Evolutionary conservation across 2,888 invertebrate genomes (phyloP).

Genomic region (Geophilus truncorum): DNA sequence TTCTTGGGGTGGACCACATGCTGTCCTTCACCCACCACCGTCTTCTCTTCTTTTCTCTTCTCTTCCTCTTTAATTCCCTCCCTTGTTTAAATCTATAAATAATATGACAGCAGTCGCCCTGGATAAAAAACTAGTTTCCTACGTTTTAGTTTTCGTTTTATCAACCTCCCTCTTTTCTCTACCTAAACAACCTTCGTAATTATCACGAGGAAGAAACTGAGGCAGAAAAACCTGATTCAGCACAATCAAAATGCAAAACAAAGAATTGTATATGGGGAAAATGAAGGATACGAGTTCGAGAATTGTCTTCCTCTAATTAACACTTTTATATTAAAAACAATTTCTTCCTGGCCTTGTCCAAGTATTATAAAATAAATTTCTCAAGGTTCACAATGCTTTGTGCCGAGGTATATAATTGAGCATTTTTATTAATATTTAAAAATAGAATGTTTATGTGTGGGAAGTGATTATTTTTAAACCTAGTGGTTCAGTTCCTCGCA

Average conservation of each 20-base stretch:
- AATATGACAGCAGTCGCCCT: background rate
- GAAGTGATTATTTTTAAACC: no score
- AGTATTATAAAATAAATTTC: background rate
- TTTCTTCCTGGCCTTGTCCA: slow-evolving; percentile 10
- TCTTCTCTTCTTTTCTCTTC: background rate
- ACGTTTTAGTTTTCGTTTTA: background rate
- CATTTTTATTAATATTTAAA: no score
- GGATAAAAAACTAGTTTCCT: slow-evolving; percentile 1
- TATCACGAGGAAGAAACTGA: slow-evolving; percentile 23
- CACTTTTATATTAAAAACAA: background rate
- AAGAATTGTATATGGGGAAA: background rate
- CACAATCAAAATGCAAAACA: background rate
- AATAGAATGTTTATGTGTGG: no score
- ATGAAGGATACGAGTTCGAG: background rate
- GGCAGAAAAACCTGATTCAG: slow-evolving; percentile 13
- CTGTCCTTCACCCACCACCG: slow-evolving; percentile 15
- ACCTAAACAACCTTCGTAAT: slow-evolving; percentile 25
- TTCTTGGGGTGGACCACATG: slow-evolving; percentile 20
- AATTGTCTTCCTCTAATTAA: slow-evolving; percentile 22
- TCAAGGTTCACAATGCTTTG: background rate
- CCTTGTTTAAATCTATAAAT: slow-evolving; percentile 1
- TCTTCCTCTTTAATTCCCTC: background rate
- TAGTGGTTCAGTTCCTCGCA: background rate
- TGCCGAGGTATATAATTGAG: background rate
- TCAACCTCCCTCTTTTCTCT: background rate